Percentiles rank a stretch among this genome's conserved stretches.
Conservation (phyloP, 2,888 invertebrate species). For the Microplitis manilae region DNA sequence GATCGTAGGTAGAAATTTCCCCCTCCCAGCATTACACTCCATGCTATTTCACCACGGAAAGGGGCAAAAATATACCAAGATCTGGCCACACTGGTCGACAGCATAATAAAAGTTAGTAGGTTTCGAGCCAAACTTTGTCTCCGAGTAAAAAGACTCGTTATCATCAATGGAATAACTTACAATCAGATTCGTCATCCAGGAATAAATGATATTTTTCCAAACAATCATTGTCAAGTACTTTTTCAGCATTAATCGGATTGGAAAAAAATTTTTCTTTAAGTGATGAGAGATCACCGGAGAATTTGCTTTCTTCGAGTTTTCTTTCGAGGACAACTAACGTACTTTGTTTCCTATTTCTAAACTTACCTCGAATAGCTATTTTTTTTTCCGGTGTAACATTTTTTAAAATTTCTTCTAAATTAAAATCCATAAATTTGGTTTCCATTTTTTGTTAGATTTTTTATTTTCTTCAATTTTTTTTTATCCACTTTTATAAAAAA, state of each 20-base stretch:
- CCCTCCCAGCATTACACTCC: too few relatives aligned
- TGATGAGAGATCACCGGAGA: slow-evolving; percentile 76
- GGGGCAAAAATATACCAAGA: too few relatives aligned
- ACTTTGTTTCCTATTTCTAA: slow-evolving; percentile 58
- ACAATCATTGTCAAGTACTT: slow-evolving; percentile 86
- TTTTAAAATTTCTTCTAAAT: slow-evolving; percentile 74
- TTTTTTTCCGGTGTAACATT: slow-evolving; percentile 83
- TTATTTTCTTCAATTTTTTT: too few relatives aligned
- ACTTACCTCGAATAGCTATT: slow-evolving; percentile 80
- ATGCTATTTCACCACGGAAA: too few relatives aligned
- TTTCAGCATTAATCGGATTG: slow-evolving; percentile 75
- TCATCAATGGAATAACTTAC: slow-evolving; percentile 68
- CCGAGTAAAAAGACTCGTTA: slow-evolving; percentile 41
- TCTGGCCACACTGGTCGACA: too few relatives aligned
- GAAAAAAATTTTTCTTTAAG: slow-evolving; percentile 77
- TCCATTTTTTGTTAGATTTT: too few relatives aligned
- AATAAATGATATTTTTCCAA: slow-evolving; percentile 87
- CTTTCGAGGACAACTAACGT: slow-evolving; percentile 75
- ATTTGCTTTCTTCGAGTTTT: slow-evolving; percentile 88
- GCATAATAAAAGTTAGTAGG: too few relatives aligned
- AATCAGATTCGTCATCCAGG: slow-evolving; percentile 76
- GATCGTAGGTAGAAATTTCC: too few relatives aligned
- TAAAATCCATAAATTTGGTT: too few relatives aligned
- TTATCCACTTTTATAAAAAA: too few relatives aligned
- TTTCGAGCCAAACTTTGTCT: too few relatives aligned